phyloP scores from a whole-genome alignment of 2,797 vertebrate species.

The Leptoclinus maculatus region DNA sequence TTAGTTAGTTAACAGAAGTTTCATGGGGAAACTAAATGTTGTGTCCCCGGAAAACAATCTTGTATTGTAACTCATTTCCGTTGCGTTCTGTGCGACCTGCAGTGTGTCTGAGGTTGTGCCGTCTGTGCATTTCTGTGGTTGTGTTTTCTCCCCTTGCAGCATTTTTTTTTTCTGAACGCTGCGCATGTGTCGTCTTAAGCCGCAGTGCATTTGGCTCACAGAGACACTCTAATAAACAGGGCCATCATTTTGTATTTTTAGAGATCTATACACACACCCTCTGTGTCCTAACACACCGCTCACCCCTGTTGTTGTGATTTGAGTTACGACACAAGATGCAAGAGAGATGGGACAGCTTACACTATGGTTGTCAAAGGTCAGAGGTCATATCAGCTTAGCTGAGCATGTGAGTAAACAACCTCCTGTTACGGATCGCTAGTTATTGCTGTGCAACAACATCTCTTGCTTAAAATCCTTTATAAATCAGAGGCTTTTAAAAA shows the following conservation, averaged over 20 bases:
- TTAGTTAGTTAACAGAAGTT: neutral
- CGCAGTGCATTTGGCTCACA: neutral
- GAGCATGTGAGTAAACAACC: slow-evolving; percentile 47
- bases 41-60: neutral
- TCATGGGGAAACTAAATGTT: neutral
- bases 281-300: neutral
- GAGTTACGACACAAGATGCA: slow-evolving; percentile 22
- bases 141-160: neutral
- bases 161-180: neutral
- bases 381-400: slow-evolving; percentile 45
- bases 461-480: neutral
- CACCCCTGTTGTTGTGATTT: slow-evolving; percentile 14
- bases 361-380: slow-evolving; percentile 49
- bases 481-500: neutral
- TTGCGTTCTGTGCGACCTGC: neutral
- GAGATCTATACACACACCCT: neutral
- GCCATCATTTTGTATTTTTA: neutral
- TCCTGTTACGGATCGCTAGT: slow-evolving; percentile 26
- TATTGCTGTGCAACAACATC: slow-evolving; percentile 6
- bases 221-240: neutral
- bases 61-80: neutral
- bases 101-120: neutral
- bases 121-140: neutral
- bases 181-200: neutral
- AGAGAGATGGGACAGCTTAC: slow-evolving; percentile 24